A percentile compares a stretch with the other conserved stretches of the same genome.
phyloP scores from a whole-genome alignment of 2,797 vertebrate species.

The Masticophis lateralis region DNA sequence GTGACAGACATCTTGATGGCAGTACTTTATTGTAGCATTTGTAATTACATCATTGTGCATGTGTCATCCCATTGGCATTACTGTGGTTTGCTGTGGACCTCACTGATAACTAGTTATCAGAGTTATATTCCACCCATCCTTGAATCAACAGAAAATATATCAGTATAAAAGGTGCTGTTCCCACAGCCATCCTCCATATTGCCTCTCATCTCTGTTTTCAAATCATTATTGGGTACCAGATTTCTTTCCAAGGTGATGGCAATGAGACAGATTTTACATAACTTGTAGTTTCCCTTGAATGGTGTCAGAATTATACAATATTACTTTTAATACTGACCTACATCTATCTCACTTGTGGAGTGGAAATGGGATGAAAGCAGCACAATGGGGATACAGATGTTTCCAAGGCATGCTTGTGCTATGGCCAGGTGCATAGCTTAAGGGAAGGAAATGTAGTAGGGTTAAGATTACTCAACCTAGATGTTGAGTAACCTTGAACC shows the following conservation, averaged over 20 bases:
- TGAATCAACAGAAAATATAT: neutral
- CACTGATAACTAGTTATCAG: neutral
- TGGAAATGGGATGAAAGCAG: neutral
- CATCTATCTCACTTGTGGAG: neutral
- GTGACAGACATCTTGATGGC: neutral
- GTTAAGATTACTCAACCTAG: neutral
- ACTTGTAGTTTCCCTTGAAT: neutral
- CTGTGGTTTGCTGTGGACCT: neutral
- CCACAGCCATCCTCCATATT: neutral
- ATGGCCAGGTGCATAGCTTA: neutral
- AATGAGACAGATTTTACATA: neutral
- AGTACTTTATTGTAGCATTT: neutral
- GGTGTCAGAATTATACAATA: neutral
- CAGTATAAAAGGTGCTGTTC: neutral
- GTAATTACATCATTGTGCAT: neutral
- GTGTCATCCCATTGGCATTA: neutral
- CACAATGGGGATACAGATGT: neutral
- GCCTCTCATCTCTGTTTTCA: neutral
- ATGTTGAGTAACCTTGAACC: neutral
- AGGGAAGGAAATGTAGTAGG: neutral
- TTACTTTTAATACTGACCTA: neutral
- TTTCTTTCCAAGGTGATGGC: neutral
- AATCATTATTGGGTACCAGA: neutral
- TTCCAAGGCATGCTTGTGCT: neutral
- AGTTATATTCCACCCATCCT: neutral